Percentiles rank a stretch among this genome's conserved stretches.
Evolutionary conservation across 1,140 invertebrate genomes (phyloP).

Genomic region (Bombus pyrosoma): DNA sequence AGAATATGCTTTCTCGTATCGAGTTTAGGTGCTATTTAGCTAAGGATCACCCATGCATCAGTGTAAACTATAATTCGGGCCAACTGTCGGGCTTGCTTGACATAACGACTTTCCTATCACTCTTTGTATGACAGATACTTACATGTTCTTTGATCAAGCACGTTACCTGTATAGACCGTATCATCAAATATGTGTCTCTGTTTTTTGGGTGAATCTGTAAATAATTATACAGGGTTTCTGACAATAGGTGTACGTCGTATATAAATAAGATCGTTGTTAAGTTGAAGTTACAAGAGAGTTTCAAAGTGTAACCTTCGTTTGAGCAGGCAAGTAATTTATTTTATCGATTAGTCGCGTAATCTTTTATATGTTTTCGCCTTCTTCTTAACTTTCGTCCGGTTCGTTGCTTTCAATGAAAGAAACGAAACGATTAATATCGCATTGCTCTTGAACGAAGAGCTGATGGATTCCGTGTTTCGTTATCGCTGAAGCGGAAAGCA

Average conservation of each 20-base stretch:
- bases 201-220: slow-evolving; percentile 13
- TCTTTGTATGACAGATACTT: neutral
- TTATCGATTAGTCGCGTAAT: neutral
- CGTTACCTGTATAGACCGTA: neutral
- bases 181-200: slow-evolving; percentile 16
- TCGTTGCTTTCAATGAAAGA: neutral
- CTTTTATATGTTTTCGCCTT: too few relatives aligned
- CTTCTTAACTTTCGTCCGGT: neutral
- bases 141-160: slow-evolving; percentile 12
- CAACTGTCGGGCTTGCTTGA: slow-evolving; percentile 25
- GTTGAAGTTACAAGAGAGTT: neutral
- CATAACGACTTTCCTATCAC: slow-evolving; percentile 19
- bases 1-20: neutral
- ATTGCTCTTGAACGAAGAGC: neutral
- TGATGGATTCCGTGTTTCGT: neutral
- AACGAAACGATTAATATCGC: neutral
- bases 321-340: neutral
- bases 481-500: neutral
- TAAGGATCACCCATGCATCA: neutral
- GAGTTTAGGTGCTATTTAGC: slow-evolving; percentile 10
- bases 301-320: neutral
- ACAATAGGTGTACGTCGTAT: slow-evolving; percentile 45
- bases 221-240: slow-evolving; percentile 48
- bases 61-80: slow-evolving; percentile 10
- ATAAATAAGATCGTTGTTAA: slow-evolving; percentile 10